A percentile compares a stretch with the other conserved stretches of the same genome.
These are phyloP conservation scores for Epizoanthus scotinus DNA, from an alignment of 92 coral and sea anemone genomes.

Conservation along the genomic window DNA sequence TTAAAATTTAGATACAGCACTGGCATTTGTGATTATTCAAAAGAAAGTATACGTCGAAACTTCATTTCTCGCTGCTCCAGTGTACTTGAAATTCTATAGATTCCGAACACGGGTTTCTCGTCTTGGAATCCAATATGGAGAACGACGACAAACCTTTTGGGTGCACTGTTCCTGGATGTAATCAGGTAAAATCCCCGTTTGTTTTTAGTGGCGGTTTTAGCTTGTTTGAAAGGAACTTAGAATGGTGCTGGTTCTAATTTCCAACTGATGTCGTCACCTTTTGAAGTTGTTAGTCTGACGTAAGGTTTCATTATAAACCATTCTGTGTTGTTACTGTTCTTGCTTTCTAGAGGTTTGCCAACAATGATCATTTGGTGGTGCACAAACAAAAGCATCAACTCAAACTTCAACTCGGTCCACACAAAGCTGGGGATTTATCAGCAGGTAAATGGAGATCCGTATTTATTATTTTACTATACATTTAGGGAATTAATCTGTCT, in stretches of 20 bases:
- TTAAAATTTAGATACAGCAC: slow-evolving; percentile 31
- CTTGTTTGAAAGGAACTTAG: slow-evolving; percentile 76
- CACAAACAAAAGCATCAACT: slow-evolving; percentile 98
- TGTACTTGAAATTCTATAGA: not conserved
- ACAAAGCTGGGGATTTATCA: slow-evolving; percentile 72
- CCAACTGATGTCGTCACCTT: slow-evolving; percentile 97
- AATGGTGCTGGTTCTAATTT: slow-evolving; percentile 82
- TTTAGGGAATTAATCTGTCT: not conserved
- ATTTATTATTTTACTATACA: not conserved
- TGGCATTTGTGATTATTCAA: slow-evolving; percentile 3
- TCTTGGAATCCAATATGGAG: slow-evolving; percentile 75
- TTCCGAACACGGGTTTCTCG: slow-evolving; percentile 6
- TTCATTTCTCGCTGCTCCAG: not conserved
- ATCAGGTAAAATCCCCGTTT: slow-evolving; percentile 81
- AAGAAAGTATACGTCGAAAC: slow-evolving; percentile 22
- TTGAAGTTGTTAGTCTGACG: slow-evolving; percentile 70
- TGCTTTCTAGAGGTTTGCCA: slow-evolving; percentile 88
- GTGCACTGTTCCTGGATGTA: slow-evolving; percentile 88
- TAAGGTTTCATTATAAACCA: slow-evolving; percentile 78
- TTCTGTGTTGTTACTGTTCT: slow-evolving; percentile 31
- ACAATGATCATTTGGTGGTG: slow-evolving; percentile 94
- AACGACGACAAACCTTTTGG: slow-evolving; percentile 95
- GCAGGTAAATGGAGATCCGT: slow-evolving; percentile 37
- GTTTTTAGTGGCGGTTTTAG: slow-evolving; percentile 53
- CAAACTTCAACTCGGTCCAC: slow-evolving; percentile 75